Evolutionary conservation across 2,888 invertebrate species (phyloP).

Genomic region (Vandiemenella viatica): DNA sequence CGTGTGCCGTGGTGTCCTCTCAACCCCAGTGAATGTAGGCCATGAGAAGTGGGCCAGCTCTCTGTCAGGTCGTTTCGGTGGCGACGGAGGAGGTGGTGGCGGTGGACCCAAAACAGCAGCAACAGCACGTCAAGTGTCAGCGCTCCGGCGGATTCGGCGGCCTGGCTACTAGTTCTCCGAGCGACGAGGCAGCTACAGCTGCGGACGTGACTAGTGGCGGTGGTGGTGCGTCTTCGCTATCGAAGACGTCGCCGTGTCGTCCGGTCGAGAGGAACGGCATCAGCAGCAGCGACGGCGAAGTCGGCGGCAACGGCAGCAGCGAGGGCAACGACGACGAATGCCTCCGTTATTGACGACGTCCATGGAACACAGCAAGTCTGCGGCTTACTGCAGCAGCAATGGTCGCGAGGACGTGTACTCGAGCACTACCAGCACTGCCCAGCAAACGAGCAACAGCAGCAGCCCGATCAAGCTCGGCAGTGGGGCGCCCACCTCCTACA

Average conservation of each 20-base stretch:
- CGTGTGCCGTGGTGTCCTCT: background rate
- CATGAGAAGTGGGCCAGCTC: constrained; percentile 18
- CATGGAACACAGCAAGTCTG: constrained; percentile 27
- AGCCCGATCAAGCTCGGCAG: constrained; percentile 14
- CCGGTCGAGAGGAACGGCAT: no score
- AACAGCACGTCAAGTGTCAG: constrained; percentile 15
- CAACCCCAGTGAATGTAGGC: constrained; percentile 14
- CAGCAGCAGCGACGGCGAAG: constrained; percentile 1
- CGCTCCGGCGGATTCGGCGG: background rate
- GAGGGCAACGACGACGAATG: constrained; percentile 22
- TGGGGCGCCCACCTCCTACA: constrained; percentile 8
- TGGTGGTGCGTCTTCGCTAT: no score
- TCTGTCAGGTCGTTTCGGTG: constrained; percentile 15
- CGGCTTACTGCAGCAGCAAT: constrained; percentile 22
- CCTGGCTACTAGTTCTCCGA: no score
- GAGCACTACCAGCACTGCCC: constrained; percentile 18
- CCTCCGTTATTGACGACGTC: constrained; percentile 26
- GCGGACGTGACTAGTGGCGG: no score
- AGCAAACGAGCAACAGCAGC: constrained; percentile 16
- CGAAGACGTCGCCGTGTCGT: no score
- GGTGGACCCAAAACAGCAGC: background rate
- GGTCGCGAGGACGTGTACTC: constrained; percentile 22
- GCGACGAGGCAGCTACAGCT: no score
- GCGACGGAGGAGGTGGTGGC: background rate
- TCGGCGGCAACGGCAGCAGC: background rate